Evolutionary conservation across 2,888 invertebrate species (phyloP), one percentile per base, ranked within the genome.

Genomic region (Ashinkailepas kermadecensis): DNA sequence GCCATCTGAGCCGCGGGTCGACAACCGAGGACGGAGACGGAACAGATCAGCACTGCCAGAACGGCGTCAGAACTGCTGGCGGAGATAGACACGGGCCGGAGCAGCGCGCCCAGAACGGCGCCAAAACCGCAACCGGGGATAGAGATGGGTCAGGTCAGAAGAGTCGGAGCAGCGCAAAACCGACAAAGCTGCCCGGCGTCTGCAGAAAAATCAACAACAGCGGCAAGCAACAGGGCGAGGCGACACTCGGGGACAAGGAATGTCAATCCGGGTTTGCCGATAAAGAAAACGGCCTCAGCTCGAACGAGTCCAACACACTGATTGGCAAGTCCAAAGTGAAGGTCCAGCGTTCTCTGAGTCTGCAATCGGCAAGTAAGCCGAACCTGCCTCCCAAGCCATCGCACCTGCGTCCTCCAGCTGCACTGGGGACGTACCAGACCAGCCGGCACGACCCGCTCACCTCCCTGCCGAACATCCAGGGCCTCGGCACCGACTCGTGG

Each of bases 401-500:
- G 8, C 74, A 74, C 54, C 74, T 74, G 54, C 74, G 74, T 7
- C 74, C 39, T 54, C 74, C 74, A 18, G 74, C 74, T 4, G 74
- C 74, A 18, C 74, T 74, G 54, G 74, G 74, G 18, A 9, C 54
- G 23, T 23, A 23, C 23, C n/a, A n/a, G 65, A 23, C 23, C 7
- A 18, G 18, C 74, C 74, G 54, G 8, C 39, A 10, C 8, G 74
- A 74, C 74, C 74, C 74, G 4, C 74, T 74, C 18, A 74, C 74
- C 18, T 74, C 74, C 11, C 74, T 74, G 6, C 74, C 74, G 54
- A 74, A 74, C 54, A 74, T 74, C 12, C 74, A 74, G 74, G 74
- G 74, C 54, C 74, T 74, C 15, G 74, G 74, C 74, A 74, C 74
- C 18, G 74, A 74, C 54, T 39, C 74, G 54, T 74, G 74, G 74